Evolutionary conservation across 2,888 invertebrate genomes (phyloP).

Genomic region (Dendrolimus houi): DNA sequence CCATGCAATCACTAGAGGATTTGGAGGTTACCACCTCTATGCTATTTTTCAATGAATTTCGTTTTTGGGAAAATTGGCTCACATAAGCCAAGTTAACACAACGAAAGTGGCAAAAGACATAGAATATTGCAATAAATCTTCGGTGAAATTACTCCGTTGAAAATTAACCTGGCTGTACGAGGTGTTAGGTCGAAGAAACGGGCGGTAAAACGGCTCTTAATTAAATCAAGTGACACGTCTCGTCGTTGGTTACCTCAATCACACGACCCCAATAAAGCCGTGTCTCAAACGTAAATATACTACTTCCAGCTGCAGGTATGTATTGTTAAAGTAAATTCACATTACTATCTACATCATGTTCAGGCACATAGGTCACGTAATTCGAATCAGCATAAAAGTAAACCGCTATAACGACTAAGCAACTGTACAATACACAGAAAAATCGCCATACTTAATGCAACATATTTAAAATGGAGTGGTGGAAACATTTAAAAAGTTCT

Average conservation of each 20-base stretch:
- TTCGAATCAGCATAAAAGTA: no score
- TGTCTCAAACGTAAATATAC: conserved; percentile 45
- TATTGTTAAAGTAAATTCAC: no score
- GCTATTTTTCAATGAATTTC: conserved; percentile 17
- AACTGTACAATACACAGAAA: no score
- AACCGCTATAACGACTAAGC: no score
- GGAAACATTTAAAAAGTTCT: conserved; percentile 5
- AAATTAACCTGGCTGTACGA: conserved; percentile 61
- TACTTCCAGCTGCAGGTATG: conserved; percentile 16
- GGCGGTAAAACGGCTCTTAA: conserved; percentile 73
- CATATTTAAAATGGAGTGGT: no score
- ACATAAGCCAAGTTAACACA: not conserved
- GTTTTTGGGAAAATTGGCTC: not conserved
- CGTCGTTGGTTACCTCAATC: conserved; percentile 69
- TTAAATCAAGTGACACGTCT: conserved; percentile 75
- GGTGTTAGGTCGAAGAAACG: conserved; percentile 60
- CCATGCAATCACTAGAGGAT: conserved; percentile 68
- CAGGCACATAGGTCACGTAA: no score
- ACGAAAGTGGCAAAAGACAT: conserved; percentile 6
- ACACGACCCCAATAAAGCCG: conserved; percentile 70
- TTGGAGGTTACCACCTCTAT: conserved; percentile 45
- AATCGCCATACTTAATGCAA: no score
- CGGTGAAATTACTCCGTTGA: conserved; percentile 55
- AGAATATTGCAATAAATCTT: conserved; percentile 68
- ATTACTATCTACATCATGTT: no score